Base-by-base conservation (phyloP, 2,113 vertebrate genomes). In the Accipiter cooperii region DNA sequence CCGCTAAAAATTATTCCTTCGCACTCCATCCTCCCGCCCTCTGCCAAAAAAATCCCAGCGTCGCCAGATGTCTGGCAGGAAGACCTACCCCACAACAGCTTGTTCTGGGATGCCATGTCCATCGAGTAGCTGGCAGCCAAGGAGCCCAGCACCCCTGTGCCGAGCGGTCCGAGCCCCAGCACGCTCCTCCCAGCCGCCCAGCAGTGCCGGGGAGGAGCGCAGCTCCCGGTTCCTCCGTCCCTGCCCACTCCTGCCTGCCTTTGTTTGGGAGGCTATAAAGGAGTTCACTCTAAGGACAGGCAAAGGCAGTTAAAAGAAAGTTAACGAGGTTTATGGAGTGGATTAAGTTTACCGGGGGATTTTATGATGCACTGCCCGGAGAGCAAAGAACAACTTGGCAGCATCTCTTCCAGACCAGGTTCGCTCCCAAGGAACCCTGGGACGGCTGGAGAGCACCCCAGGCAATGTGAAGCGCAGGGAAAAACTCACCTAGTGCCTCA, bases 201-300 rank as follows among this genome's bases (percentile, higher is more conserved):
- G 78, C 21, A 22, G 66, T 7, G 2, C 79, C 40, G 17, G 93
- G 95, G 93, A 96, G 96, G 93, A 89, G 93, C 83, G 4, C 60
- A 6, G 91, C 75, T 34, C 95, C 96, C 15, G 4, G 78, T 4
- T 65, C 91, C 90, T 71, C 73, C 1, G 12, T 63, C 90, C 96
- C 95, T 93, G 96, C 93, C 94, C 96, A 92, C 94, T 77, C 2
- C 89, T 51, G 93, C 86, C 96, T 66, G 93, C 95, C 94, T 96
- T 97, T 96, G 96, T 96, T 4, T 36, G 86, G 64, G 74, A 71
- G 34, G 70, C 93, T 44, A 51, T 36, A 5, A 11, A 44, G 54
- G 58, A 95, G 83, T 12, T 89, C 91, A 52, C 86, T 22, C 83
- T 4, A 11, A 87, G 89, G 89, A 90, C 94, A 63, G 33, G 81